These are phyloP conservation scores for Nemurella pictetii DNA, from an alignment of 2,888 invertebrate species.

Conservation along the genomic window DNA sequence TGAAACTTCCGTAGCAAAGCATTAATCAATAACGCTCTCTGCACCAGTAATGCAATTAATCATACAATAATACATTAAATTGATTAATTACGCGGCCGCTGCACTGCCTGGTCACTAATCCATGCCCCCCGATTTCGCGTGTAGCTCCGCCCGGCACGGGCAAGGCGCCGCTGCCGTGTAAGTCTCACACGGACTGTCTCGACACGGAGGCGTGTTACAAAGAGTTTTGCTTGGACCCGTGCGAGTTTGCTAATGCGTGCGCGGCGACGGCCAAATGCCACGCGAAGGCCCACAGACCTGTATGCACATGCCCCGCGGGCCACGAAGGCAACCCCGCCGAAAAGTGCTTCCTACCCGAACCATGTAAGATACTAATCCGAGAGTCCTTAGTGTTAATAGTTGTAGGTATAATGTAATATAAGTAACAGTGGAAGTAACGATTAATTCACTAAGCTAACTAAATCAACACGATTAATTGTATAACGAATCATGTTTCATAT, in stretches of 20 bases:
- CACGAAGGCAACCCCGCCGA: slow-evolving; percentile 80
- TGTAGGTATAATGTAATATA: background rate
- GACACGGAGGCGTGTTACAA: slow-evolving; percentile 51
- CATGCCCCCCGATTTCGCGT: slow-evolving; percentile 17
- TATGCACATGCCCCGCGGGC: slow-evolving; percentile 70
- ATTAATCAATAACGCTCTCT: slow-evolving; percentile 27
- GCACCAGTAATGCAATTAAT: slow-evolving; percentile 26
- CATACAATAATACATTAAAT: slow-evolving; percentile 26
- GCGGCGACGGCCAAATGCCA: slow-evolving; percentile 50
- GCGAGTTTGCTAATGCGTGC: slow-evolving; percentile 52
- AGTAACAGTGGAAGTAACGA: background rate
- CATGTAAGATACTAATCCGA: slow-evolving; percentile 65
- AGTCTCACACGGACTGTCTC: slow-evolving; percentile 51
- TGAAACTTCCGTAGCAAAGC: slow-evolving; percentile 8
- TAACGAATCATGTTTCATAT: background rate
- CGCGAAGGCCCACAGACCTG: slow-evolving; percentile 49
- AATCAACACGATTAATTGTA: background rate
- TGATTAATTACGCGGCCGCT: background rate
- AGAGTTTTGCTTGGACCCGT: slow-evolving; percentile 61
- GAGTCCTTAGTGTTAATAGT: slow-evolving; percentile 27
- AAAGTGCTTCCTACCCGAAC: slow-evolving; percentile 73
- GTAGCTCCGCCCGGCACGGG: slow-evolving; percentile 44
- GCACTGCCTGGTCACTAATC: slow-evolving; percentile 5
- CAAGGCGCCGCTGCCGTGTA: slow-evolving; percentile 46
- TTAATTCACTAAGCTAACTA: slow-evolving; percentile 15